These are phyloP conservation scores for Odobenus rosmarus DNA, from an alignment of 2,113 vertebrate genomes.

Conservation along the genomic window DNA sequence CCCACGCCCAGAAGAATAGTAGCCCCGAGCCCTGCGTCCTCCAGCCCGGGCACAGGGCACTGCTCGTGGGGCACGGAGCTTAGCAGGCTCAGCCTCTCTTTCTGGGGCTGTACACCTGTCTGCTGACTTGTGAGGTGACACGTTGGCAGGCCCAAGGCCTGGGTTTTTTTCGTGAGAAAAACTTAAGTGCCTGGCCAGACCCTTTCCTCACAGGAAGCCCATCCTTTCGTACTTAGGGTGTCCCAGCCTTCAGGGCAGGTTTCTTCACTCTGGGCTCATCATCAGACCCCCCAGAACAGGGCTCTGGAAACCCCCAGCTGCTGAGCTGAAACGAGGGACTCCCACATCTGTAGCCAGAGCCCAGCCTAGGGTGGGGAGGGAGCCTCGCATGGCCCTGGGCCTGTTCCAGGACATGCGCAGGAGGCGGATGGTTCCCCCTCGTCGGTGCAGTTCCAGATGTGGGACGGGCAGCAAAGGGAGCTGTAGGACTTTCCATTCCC, in stretches of 20 bases:
- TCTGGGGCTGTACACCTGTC: not conserved
- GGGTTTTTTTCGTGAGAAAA: slow-evolving; percentile 16
- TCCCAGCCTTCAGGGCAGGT: not conserved
- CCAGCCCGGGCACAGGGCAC: not conserved
- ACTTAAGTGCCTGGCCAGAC: slow-evolving; percentile 56
- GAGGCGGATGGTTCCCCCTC: not conserved
- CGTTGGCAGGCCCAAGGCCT: not conserved
- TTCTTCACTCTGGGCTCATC: not conserved
- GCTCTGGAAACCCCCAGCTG: not conserved
- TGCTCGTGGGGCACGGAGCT: not conserved
- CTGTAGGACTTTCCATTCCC: not conserved
- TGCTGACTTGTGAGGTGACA: not conserved
- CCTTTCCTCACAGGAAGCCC: not conserved
- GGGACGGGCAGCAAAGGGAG: not conserved
- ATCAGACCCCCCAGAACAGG: not conserved
- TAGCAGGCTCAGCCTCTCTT: not conserved
- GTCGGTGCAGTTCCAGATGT: not conserved
- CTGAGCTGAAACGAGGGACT: not conserved
- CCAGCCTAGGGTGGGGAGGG: not conserved
- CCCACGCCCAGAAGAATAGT: not conserved
- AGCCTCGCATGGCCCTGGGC: not conserved
- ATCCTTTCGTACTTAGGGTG: not conserved
- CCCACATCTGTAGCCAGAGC: not conserved
- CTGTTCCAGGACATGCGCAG: not conserved
- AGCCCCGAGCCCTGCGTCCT: not conserved